Conservation (phyloP, 2,113 vertebrate genomes). For the Ophthalmolycus amberensis region DNA sequence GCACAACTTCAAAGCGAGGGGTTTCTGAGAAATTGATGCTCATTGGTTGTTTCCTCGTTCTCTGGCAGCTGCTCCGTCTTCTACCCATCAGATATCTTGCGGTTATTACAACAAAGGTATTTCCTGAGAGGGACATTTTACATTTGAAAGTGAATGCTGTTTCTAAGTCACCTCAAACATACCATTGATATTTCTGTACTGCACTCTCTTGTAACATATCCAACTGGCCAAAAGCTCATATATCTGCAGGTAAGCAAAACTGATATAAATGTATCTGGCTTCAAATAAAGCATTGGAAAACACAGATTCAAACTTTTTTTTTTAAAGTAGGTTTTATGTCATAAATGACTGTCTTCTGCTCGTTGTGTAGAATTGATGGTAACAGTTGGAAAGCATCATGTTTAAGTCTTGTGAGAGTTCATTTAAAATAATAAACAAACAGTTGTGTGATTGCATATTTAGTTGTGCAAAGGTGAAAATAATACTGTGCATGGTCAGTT, state of each 20-base stretch:
- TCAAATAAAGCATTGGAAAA: background rate
- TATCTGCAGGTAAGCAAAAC: background rate
- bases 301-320: background rate
- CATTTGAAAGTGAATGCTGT: no score
- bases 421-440: background rate
- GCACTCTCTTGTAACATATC: background rate
- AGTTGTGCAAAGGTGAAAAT: background rate
- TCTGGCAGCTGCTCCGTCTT: constrained; percentile 39
- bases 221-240: background rate
- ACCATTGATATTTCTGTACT: background rate
- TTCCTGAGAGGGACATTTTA: background rate
- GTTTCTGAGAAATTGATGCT: constrained; percentile 5
- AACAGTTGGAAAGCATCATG: background rate
- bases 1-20: background rate
- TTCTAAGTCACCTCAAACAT: no score
- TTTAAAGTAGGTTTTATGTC: background rate
- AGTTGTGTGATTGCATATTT: no score
- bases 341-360: background rate
- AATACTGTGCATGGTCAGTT: no score
- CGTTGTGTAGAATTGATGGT: background rate
- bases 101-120: background rate
- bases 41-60: constrained; percentile 22
- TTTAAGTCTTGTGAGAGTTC: background rate
- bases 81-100: constrained; percentile 27
- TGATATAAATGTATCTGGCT: background rate